phyloP scores from a whole-genome alignment of 2,113 vertebrate genomes.

The Ovibos moschatus region DNA sequence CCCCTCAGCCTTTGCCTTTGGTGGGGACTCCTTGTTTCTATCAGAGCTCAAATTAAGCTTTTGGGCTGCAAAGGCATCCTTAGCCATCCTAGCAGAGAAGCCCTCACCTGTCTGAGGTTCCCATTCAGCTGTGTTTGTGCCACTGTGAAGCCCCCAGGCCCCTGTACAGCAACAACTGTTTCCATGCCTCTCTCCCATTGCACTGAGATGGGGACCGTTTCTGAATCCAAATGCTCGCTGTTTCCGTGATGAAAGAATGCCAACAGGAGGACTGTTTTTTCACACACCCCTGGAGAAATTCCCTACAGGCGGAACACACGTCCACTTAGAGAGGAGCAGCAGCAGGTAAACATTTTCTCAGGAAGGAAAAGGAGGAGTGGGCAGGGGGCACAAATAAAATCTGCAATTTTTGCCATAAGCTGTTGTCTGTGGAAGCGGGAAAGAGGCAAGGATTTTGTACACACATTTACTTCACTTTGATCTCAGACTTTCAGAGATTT shows the following conservation, averaged over 20 bases:
- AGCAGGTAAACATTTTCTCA: neutral
- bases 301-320: neutral
- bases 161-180: neutral
- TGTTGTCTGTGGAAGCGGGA: neutral
- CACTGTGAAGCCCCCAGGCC: neutral
- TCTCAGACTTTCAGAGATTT: neutral
- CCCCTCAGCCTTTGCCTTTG: neutral
- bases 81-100: neutral
- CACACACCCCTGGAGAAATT: neutral
- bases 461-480: neutral
- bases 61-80: neutral
- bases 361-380: neutral
- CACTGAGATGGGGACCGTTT: neutral
- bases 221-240: neutral
- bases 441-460: neutral
- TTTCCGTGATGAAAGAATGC: neutral
- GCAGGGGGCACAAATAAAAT: neutral
- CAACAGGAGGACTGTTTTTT: neutral
- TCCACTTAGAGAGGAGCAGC: neutral
- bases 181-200: neutral
- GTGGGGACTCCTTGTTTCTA: neutral
- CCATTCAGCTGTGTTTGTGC: neutral
- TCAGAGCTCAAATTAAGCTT: neutral
- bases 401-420: neutral
- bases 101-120: neutral